Conservation (phyloP, 2,113 vertebrate species). For the Procavia capensis region DNA sequence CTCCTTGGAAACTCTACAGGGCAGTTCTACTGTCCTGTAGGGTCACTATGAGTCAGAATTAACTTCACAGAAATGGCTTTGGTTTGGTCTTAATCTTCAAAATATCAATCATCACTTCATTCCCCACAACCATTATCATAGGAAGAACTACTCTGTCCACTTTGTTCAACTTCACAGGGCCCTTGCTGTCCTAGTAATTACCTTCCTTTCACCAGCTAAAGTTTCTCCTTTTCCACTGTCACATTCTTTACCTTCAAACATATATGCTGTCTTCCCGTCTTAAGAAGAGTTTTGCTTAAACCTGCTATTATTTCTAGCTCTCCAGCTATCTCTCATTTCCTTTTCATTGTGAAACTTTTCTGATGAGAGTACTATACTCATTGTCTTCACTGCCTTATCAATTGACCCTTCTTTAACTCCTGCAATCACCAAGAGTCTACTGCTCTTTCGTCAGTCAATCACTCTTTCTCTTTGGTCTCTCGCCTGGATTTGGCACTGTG, state of each 20-base stretch:
- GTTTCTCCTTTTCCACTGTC: background rate
- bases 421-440: background rate
- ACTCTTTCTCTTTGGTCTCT: background rate
- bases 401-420: background rate
- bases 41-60: too few species aligned
- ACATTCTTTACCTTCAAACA: conserved; percentile 40
- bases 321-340: conserved; percentile 31
- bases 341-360: conserved; percentile 10
- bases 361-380: background rate
- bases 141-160: background rate
- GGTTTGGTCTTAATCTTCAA: background rate
- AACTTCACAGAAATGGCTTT: too few species aligned
- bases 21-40: too few species aligned
- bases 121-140: background rate
- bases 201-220: background rate
- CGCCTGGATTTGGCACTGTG: background rate
- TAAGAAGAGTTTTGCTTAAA: background rate
- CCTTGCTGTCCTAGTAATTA: background rate
- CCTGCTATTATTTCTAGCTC: background rate
- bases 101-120: background rate
- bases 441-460: background rate
- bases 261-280: background rate
- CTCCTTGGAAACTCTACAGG: too few species aligned
- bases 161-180: background rate
- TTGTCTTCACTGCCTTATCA: background rate